phyloP scores from a whole-genome alignment of 2,113 vertebrate genomes.

The Sylvilagus bachmani region DNA sequence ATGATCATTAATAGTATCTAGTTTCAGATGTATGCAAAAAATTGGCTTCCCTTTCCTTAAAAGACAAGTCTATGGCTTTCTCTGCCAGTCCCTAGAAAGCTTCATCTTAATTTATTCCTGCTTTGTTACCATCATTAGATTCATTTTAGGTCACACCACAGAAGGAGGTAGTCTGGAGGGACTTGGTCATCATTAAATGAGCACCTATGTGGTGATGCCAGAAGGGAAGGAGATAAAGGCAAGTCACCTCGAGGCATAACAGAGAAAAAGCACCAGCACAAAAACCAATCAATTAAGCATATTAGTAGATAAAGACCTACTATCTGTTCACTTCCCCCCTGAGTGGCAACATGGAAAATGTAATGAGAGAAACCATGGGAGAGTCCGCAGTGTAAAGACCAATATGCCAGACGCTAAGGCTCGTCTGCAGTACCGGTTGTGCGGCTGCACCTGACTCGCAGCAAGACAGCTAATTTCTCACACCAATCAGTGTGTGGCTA shows the following conservation, averaged over 20 bases:
- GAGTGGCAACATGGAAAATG: not conserved
- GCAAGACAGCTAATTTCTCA: constrained; percentile 74
- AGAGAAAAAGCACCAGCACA: constrained; percentile 26
- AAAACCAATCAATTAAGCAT: constrained; percentile 46
- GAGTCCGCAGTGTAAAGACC: not conserved
- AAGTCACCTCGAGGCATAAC: constrained; percentile 46
- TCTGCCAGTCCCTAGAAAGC: constrained; percentile 6
- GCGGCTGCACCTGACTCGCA: constrained; percentile 1
- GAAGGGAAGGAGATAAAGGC: constrained; percentile 35
- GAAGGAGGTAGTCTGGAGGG: not conserved
- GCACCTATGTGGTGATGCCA: constrained; percentile 38
- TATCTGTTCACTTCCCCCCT: not conserved
- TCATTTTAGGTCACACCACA: constrained; percentile 32
- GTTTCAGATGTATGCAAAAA: constrained; percentile 49
- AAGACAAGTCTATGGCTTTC: constrained; percentile 1
- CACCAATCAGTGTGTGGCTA: constrained; percentile 66
- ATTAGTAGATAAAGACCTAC: not conserved
- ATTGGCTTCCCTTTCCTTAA: constrained; percentile 53
- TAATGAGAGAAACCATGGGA: not conserved
- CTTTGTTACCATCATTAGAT: not conserved
- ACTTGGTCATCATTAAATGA: constrained; percentile 54
- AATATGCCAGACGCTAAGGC: not conserved
- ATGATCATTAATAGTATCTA: constrained; percentile 30
- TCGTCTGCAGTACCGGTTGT: not conserved
- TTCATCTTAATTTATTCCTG: constrained; percentile 26